phyloP scores from a whole-genome alignment of 2,888 invertebrate species.

The Dicyrtomina minuta region DNA sequence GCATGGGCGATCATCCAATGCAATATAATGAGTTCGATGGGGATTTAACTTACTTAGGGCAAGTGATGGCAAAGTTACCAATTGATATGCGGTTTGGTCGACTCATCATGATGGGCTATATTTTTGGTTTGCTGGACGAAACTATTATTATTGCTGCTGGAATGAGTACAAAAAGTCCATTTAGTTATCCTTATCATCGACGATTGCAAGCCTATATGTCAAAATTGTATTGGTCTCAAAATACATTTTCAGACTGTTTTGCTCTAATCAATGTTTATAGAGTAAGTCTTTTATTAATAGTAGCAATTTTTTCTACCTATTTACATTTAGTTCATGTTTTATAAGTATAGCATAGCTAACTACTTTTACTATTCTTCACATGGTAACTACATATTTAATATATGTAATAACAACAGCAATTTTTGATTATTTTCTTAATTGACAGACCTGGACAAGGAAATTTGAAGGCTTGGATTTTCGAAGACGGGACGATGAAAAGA shows the following conservation, averaged over 20 bases:
- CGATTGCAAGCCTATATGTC: slow-evolving; percentile 71
- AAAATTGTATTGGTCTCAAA: slow-evolving; percentile 77
- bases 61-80: slow-evolving; percentile 78
- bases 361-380: too few species aligned
- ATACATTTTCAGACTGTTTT: slow-evolving; percentile 80
- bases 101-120: slow-evolving; percentile 80
- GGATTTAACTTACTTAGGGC: slow-evolving; percentile 81
- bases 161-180: slow-evolving; percentile 77
- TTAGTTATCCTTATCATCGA: slow-evolving; percentile 71
- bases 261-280: slow-evolving; percentile 77
- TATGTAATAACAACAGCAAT: too few species aligned
- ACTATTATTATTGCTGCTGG: slow-evolving; percentile 84
- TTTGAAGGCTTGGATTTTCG: slow-evolving; percentile 64
- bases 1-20: slow-evolving; percentile 57
- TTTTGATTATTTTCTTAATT: too few species aligned
- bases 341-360: too few species aligned
- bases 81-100: slow-evolving; percentile 79
- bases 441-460: slow-evolving; percentile 71
- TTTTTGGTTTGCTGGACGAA: slow-evolving; percentile 81
- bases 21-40: slow-evolving; percentile 68
- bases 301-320: too few species aligned
- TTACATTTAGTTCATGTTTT: too few species aligned
- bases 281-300: slow-evolving; percentile 59
- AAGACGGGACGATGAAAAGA: slow-evolving; percentile 58
- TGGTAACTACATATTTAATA: too few species aligned